Conservation (phyloP, 1,140 invertebrate genomes). For the Matsumurasca onukii region DNA sequence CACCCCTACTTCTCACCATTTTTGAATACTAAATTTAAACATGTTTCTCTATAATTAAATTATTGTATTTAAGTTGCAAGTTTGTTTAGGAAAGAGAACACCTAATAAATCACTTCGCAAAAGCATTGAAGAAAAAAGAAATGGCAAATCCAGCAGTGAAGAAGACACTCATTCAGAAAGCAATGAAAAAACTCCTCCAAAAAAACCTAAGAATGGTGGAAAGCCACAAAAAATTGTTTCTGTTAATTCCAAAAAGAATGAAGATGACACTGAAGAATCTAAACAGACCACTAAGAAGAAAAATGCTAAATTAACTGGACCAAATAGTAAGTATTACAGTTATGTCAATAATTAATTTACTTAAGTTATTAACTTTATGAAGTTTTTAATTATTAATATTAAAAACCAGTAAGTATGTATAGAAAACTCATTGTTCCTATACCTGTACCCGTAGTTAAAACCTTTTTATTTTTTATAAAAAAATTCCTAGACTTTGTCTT, state of each 20-base stretch:
- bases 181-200: constrained; percentile 15
- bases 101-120: constrained; percentile 55
- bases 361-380: neutral
- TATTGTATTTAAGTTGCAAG: no score
- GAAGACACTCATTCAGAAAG: constrained; percentile 35
- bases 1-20: no score
- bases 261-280: neutral
- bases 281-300: constrained; percentile 18
- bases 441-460: no score
- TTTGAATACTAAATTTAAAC: no score
- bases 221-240: no score
- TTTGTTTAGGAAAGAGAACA: constrained; percentile 50
- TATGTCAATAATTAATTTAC: neutral
- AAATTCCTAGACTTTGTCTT: no score
- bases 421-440: no score
- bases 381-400: neutral
- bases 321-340: constrained; percentile 12
- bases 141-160: constrained; percentile 43
- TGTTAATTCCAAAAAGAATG: constrained; percentile 1
- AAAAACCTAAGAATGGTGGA: neutral
- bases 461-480: no score
- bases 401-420: no score
- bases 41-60: no score
- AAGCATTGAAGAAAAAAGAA: constrained; percentile 56
- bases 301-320: neutral